These are phyloP conservation scores for Perodicticus potto DNA, from an alignment of 2,797 vertebrate genomes.

Conservation along the genomic window DNA sequence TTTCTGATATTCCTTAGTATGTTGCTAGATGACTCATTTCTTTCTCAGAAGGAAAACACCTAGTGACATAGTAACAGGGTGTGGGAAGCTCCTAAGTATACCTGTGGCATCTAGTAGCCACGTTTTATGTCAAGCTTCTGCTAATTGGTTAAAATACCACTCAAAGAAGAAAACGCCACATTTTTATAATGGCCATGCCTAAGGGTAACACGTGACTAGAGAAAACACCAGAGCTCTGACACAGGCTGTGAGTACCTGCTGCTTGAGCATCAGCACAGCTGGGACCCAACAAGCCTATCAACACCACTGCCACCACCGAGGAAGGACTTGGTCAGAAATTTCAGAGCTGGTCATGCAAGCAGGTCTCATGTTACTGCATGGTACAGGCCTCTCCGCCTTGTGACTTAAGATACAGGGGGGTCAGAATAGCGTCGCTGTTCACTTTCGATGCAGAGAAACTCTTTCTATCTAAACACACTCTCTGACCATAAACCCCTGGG, in stretches of 20 bases:
- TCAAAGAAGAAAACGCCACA: background rate
- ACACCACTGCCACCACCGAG: conserved; percentile 21
- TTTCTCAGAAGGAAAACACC: background rate
- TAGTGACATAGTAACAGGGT: rapidly evolving
- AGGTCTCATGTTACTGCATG: background rate
- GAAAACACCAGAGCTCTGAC: rapidly evolving
- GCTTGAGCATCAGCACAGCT: background rate
- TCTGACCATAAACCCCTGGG: rapidly evolving
- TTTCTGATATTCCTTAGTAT: background rate
- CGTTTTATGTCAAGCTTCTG: background rate
- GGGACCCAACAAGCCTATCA: conserved; percentile 8
- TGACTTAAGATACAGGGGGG: rapidly evolving
- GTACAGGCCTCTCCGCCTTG: background rate
- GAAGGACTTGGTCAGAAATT: rapidly evolving
- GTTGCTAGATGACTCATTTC: background rate
- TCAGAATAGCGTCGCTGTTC: background rate
- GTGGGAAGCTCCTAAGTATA: background rate
- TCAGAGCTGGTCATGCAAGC: conserved; percentile 54
- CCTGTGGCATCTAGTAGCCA: background rate
- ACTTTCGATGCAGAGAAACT: background rate
- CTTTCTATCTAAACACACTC: background rate
- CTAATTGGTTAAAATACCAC: background rate
- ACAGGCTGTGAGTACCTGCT: background rate
- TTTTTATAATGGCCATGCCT: background rate
- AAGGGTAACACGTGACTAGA: rapidly evolving